Conservation (phyloP, 2,797 vertebrate genomes). For the Eulemur rubriventer region DNA sequence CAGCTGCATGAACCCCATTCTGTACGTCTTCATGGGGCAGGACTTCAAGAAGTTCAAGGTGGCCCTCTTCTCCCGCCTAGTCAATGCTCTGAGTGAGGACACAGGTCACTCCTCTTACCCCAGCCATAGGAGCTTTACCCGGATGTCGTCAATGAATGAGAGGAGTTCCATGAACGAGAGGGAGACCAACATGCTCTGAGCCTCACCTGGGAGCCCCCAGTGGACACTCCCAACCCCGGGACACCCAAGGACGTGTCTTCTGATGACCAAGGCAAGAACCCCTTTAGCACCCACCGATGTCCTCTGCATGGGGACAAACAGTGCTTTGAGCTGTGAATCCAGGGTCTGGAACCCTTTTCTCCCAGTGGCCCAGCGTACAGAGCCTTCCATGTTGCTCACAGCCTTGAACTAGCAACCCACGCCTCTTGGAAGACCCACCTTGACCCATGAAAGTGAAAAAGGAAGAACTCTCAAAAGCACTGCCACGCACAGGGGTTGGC, state of each 20-base stretch:
- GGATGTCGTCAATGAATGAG: slow-evolving; percentile 83
- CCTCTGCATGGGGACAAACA: not conserved
- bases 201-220: rapidly evolving
- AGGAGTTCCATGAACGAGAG: slow-evolving; percentile 81
- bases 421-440: not conserved
- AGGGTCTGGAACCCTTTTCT: not conserved
- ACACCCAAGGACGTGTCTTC: not conserved
- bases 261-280: rapidly evolving
- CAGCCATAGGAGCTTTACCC: slow-evolving; percentile 92
- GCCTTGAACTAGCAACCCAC: not conserved
- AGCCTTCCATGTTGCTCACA: rapidly evolving
- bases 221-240: not conserved
- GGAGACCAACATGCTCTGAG: slow-evolving; percentile 83
- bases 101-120: slow-evolving; percentile 85
- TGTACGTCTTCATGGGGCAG: slow-evolving; percentile 95
- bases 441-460: not conserved
- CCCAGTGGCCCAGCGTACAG: not conserved
- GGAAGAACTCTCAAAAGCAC: not conserved
- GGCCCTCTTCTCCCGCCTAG: slow-evolving; percentile 91
- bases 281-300: rapidly evolving
- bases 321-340: not conserved
- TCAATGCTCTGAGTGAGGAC: slow-evolving; percentile 93
- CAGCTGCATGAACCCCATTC: slow-evolving; percentile 96
- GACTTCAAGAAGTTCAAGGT: slow-evolving; percentile 94
- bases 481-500: not conserved